Percentiles rank a stretch among this genome's conserved stretches.
These are phyloP conservation scores for Nothocercus julius DNA, from an alignment of 2,113 vertebrate genomes.

Conservation along the genomic window DNA sequence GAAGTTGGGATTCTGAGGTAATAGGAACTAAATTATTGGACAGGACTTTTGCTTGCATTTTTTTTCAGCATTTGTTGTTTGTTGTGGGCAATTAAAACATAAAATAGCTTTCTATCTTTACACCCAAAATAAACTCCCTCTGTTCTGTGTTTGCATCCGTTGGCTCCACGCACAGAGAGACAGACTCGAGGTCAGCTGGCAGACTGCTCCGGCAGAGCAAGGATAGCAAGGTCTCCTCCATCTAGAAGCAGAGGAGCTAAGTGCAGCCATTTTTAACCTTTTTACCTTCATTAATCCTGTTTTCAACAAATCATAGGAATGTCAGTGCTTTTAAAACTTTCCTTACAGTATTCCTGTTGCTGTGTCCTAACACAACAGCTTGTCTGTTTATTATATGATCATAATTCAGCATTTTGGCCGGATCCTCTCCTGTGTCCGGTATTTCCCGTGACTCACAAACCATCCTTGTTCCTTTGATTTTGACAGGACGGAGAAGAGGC, in stretches of 20 bases:
- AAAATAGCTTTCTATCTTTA: constrained; percentile 44
- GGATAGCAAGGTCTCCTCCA: not conserved
- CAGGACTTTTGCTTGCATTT: constrained; percentile 55
- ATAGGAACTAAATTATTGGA: constrained; percentile 65
- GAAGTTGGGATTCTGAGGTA: constrained; percentile 59
- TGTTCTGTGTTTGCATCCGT: not conserved
- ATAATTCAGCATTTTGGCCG: constrained; percentile 36
- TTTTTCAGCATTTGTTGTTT: constrained; percentile 49
- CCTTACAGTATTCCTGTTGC: not conserved
- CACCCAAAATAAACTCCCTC: constrained; percentile 18
- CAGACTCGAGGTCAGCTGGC: not conserved
- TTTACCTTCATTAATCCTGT: not conserved
- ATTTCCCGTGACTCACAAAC: not conserved
- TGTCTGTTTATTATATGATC: constrained; percentile 1
- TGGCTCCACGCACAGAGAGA: not conserved
- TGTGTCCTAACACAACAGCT: not conserved
- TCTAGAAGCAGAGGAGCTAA: constrained; percentile 7
- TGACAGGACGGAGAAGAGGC: constrained; percentile 53
- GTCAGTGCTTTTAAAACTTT: constrained; percentile 24
- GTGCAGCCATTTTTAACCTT: constrained; percentile 7
- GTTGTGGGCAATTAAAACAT: constrained; percentile 57
- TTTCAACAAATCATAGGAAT: not conserved
- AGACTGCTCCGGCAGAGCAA: not conserved
- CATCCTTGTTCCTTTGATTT: constrained; percentile 28
- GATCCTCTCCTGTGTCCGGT: not conserved